phyloP scores from a whole-genome alignment of 2,113 vertebrate species.

The Phocoena phocoena region DNA sequence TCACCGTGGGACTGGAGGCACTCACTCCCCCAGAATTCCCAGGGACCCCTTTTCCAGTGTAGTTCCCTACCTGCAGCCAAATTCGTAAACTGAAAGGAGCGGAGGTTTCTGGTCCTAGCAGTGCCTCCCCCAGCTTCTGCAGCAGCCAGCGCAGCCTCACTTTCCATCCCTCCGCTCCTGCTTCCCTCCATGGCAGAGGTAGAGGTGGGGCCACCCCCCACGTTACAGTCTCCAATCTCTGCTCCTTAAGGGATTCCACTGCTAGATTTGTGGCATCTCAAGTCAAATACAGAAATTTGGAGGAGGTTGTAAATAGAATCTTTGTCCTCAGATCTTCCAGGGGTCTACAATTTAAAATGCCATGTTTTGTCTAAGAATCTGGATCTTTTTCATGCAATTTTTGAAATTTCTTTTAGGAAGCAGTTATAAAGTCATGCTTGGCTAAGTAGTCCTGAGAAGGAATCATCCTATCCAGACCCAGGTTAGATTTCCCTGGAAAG shows the following conservation, averaged over 20 bases:
- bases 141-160: background rate
- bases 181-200: background rate
- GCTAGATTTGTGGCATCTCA: background rate
- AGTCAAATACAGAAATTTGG: background rate
- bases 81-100: background rate
- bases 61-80: background rate
- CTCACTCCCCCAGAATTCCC: background rate
- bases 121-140: background rate
- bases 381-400: background rate
- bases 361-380: background rate
- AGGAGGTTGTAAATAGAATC: background rate
- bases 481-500: background rate
- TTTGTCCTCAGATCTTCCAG: background rate
- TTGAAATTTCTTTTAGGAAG: background rate
- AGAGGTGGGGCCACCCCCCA: background rate
- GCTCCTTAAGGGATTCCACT: background rate
- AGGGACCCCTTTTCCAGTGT: background rate
- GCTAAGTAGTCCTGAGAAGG: background rate
- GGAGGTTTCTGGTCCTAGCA: background rate
- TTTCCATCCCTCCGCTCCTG: background rate
- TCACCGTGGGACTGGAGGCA: background rate
- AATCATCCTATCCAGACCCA: background rate
- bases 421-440: background rate
- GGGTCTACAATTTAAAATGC: background rate
- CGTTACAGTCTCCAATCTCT: too few species aligned